A percentile compares a stretch with the other conserved stretches of the same genome.
phyloP scores from a whole-genome alignment of 2,113 vertebrate species.

The Eulacestoma nigropectus region DNA sequence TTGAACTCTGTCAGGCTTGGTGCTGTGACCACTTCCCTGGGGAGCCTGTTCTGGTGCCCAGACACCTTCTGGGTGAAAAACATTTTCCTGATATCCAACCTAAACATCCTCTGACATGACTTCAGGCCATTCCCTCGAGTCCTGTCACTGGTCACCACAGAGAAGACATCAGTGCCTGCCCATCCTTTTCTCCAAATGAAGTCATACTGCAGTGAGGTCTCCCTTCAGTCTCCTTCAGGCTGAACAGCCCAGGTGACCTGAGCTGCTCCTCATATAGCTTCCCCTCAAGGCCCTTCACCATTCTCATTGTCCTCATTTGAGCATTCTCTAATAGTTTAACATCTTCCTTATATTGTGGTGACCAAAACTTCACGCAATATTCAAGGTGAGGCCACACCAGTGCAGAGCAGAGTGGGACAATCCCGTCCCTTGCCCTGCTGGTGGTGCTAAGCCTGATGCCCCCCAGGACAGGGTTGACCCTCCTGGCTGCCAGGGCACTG shows the following conservation, averaged over 20 bases:
- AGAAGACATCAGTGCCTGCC: neutral
- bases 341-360: no score
- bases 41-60: neutral
- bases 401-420: rapidly evolving
- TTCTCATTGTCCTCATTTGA: neutral
- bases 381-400: rapidly evolving
- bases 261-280: rapidly evolving
- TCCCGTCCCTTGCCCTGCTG: rapidly evolving
- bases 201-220: neutral
- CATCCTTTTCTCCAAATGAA: neutral
- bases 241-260: neutral
- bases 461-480: neutral
- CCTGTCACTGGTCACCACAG: neutral
- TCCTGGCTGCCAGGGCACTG: neutral
- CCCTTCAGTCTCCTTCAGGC: neutral
- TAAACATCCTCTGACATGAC: neutral
- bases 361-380: neutral
- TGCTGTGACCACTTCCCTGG: neutral
- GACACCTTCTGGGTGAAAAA: neutral
- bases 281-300: neutral
- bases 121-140: neutral
- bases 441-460: rapidly evolving
- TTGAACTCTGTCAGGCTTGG: neutral
- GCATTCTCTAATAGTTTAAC: neutral
- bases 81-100: neutral